Conservation (phyloP, 2,113 vertebrate species). For the Crocuta crocuta region DNA sequence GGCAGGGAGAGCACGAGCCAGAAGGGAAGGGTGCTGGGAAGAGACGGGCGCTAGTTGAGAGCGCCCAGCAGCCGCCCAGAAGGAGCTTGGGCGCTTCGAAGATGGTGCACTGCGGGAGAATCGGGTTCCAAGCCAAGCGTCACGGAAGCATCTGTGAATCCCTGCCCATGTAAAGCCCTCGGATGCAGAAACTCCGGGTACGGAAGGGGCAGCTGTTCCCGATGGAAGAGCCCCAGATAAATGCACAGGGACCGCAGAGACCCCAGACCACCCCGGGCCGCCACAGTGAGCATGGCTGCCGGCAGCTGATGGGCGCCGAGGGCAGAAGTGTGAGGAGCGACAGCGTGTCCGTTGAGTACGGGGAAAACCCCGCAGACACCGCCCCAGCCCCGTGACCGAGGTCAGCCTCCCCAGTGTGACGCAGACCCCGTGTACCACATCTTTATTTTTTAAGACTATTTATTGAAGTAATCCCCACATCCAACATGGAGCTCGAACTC, state of each 20-base stretch:
- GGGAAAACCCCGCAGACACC: not conserved
- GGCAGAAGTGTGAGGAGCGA: not conserved
- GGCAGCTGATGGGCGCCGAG: fast-evolving
- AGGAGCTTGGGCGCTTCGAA: not conserved
- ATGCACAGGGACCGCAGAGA: not conserved
- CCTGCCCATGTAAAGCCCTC: not conserved
- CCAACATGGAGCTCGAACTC: not conserved
- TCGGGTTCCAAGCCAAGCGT: not conserved
- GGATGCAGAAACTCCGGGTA: not conserved
- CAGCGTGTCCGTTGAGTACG: too few species aligned
- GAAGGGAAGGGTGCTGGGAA: not conserved
- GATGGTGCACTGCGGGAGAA: not conserved
- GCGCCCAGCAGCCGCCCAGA: not conserved
- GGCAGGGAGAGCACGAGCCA: not conserved
- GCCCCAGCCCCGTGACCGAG: not conserved
- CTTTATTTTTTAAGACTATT: not conserved
- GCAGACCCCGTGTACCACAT: fast-evolving
- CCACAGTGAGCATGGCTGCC: fast-evolving
- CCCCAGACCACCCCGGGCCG: fast-evolving
- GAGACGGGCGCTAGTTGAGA: not conserved
- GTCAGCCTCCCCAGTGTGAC: not conserved
- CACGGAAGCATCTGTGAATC: fast-evolving
- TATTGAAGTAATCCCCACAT: not conserved
- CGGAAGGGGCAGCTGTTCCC: not conserved
- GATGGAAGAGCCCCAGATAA: not conserved